These are phyloP conservation scores for Erannis defoliaria DNA, from an alignment of 2,888 invertebrate species.

Conservation along the genomic window DNA sequence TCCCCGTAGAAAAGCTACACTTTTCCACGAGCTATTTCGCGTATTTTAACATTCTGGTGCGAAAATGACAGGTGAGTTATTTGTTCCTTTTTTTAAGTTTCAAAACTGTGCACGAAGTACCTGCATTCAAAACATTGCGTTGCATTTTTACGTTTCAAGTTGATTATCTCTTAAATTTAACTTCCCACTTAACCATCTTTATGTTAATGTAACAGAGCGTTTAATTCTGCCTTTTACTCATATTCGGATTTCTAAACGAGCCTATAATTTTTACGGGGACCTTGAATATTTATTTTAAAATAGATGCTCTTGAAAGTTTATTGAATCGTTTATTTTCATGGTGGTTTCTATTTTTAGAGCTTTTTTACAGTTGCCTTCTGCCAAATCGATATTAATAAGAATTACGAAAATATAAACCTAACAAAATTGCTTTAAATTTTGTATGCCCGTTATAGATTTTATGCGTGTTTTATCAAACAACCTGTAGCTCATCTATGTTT, in stretches of 20 bases:
- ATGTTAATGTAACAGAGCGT: conserved; percentile 47
- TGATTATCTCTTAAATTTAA: neutral
- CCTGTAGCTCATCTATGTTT: too few relatives aligned
- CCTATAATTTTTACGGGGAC: conserved; percentile 38
- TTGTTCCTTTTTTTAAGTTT: neutral
- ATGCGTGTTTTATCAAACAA: too few relatives aligned
- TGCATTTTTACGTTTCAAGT: neutral
- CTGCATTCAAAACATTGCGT: neutral
- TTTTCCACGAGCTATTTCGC: conserved; percentile 31
- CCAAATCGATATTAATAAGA: neutral
- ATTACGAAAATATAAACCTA: too few relatives aligned
- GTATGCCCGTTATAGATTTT: too few relatives aligned
- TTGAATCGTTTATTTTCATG: conserved; percentile 32
- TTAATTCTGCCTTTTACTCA: conserved; percentile 38
- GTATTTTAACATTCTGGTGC: conserved; percentile 11
- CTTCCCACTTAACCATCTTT: conserved; percentile 26
- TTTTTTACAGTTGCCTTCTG: conserved; percentile 22
- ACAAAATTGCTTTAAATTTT: too few relatives aligned
- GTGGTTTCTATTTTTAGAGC: conserved; percentile 17
- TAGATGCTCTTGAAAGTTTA: conserved; percentile 45
- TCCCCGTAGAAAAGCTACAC: conserved; percentile 53
- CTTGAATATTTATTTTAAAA: conserved; percentile 47
- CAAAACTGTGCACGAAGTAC: neutral
- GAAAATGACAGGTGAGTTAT: conserved; percentile 41
- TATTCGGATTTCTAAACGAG: conserved; percentile 47